Evolutionary conservation across 1,140 invertebrate species (phyloP), one percentile per base, ranked within the genome.

Genomic region (Leptoteleia sp.): DNA sequence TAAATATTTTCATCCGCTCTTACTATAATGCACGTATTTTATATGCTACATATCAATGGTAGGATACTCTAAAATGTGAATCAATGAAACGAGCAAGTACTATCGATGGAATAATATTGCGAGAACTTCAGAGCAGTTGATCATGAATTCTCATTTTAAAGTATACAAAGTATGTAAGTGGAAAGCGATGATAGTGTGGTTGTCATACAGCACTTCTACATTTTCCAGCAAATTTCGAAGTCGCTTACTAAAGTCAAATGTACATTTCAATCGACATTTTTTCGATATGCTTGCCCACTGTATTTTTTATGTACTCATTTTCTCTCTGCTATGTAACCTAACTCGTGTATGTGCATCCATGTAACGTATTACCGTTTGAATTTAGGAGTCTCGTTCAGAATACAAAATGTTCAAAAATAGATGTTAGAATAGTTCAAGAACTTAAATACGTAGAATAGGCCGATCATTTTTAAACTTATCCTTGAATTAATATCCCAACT

Each of bases 311-410:
- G 83, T 88, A 87, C 83, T 85, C 83, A 84, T 81, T 84, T 84
- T 86, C 76, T 84, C 79, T 88, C 80, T 85, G 84, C 81, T 88
- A 83, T 89, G 83, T 88, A 85, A 80, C 83, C 84, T 89, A 87
- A 88, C 83, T 87, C 81, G 81, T 87, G 79, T 84, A 84, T 88
- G 87, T 88, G 84, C 85, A 83, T 88, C 82, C 85, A 82, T 87
- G 73, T 86, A 84, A 75, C 80, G 83, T 86, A 75, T 76, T 65
- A 79, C 65, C 77, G 65, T 79, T 79, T 71, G 52, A 75, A 79
- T 65, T 61, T 76, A 79, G 76, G 70, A 70, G 70, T 73, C 57
- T 79, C 76, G 76, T 79, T 57, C 76, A 79, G 29, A 79, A 70
- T 70, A 73, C 57, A 72, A 73, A 73, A 70, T 79, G 76, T 79